Evolutionary conservation across 2,113 vertebrate species (phyloP).

Genomic region (Leptobrachium leishanense): DNA sequence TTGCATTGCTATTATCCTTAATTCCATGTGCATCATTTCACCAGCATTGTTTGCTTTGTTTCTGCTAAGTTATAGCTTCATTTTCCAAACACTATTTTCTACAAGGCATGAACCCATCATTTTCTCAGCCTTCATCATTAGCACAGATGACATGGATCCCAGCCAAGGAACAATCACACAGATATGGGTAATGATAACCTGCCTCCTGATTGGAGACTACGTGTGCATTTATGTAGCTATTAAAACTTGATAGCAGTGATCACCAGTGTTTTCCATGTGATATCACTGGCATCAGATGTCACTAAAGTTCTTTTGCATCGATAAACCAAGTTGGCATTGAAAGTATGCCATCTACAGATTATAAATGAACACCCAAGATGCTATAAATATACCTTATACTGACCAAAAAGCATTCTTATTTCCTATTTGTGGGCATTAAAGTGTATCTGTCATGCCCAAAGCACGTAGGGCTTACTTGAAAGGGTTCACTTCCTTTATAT

Average conservation of each 20-base stretch:
- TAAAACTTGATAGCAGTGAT: constrained; percentile 26
- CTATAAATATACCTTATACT: no score
- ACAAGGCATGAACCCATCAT: neutral
- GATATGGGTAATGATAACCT: constrained; percentile 30
- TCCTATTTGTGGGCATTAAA: no score
- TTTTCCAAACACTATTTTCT: neutral
- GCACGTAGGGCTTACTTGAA: no score
- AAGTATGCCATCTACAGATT: neutral
- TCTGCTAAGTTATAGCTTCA: neutral
- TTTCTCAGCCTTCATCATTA: neutral
- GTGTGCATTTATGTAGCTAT: constrained; percentile 8
- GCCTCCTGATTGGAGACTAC: neutral
- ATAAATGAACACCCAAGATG: no score
- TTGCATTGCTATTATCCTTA: no score
- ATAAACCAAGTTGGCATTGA: neutral
- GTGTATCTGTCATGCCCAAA: no score
- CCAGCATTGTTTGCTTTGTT: no score
- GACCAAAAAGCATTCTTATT: no score
- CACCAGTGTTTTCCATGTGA: constrained; percentile 9
- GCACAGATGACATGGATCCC: constrained; percentile 22
- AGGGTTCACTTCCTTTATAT: no score
- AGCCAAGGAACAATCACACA: neutral
- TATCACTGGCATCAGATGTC: neutral
- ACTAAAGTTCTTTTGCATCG: neutral
- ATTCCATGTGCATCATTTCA: no score